A percentile compares a stretch with the other conserved stretches of the same genome.
Evolutionary conservation across 2,888 invertebrate genomes (phyloP).

Genomic region (Zygaena filipendulae): DNA sequence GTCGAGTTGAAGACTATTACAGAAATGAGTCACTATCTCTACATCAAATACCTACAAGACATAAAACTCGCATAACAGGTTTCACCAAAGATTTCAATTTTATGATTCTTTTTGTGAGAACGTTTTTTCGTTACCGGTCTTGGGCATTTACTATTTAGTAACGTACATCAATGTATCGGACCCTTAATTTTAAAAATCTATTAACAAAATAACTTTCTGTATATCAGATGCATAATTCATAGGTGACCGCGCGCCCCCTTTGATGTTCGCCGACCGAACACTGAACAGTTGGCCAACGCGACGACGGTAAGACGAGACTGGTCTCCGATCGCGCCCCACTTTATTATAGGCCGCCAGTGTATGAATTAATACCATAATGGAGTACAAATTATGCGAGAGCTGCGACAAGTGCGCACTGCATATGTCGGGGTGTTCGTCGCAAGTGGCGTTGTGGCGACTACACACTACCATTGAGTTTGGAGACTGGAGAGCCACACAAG

Average conservation of each 20-base stretch:
- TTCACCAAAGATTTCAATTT: too few relatives aligned
- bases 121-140: too few relatives aligned
- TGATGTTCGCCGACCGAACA: slow-evolving; percentile 20
- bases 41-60: too few relatives aligned
- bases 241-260: slow-evolving; percentile 23
- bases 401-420: slow-evolving; percentile 57
- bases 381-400: slow-evolving; percentile 56
- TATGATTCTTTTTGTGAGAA: too few relatives aligned
- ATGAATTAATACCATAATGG: slow-evolving; percentile 52
- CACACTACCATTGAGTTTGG: slow-evolving; percentile 21
- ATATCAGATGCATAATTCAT: slow-evolving; percentile 61
- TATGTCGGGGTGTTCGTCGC: slow-evolving; percentile 58
- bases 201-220: slow-evolving; percentile 54
- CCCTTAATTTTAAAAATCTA: too few relatives aligned
- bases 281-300: slow-evolving; percentile 44
- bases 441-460: slow-evolving; percentile 28
- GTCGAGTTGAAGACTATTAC: too few relatives aligned
- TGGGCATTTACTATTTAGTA: too few relatives aligned
- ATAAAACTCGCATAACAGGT: too few relatives aligned
- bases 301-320: slow-evolving; percentile 54
- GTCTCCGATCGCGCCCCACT: slow-evolving; percentile 54
- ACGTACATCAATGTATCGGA: too few relatives aligned
- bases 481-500: too few relatives aligned
- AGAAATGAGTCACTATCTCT: too few relatives aligned
- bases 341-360: slow-evolving; percentile 40